Conservation (phyloP, 2,797 vertebrate genomes). For the Labroides dimidiatus region DNA sequence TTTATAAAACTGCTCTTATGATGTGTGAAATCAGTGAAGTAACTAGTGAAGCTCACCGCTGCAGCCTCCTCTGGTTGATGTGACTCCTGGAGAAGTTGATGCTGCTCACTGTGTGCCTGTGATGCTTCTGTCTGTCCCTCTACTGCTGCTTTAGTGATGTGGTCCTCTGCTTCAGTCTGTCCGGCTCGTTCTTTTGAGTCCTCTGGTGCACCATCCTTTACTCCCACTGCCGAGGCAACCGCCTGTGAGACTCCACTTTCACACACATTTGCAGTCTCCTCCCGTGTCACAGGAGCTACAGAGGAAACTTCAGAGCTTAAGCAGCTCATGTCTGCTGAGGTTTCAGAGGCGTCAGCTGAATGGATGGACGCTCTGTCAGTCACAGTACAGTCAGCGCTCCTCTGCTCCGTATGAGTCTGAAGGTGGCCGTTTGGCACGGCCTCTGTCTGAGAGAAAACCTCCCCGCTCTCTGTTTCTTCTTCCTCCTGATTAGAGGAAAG, state of each 20-base stretch:
- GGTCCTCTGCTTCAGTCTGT: slow-evolving; percentile 40
- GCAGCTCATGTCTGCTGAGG: slow-evolving; percentile 58
- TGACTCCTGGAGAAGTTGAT: slow-evolving; percentile 33
- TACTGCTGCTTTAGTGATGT: slow-evolving; percentile 29
- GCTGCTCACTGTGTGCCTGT: slow-evolving; percentile 20
- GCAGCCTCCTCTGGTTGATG: slow-evolving; percentile 36
- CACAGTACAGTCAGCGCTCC: slow-evolving; percentile 82
- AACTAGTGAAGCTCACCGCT: slow-evolving; percentile 47
- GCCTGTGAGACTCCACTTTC: slow-evolving; percentile 13
- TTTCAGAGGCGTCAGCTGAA: slow-evolving; percentile 68
- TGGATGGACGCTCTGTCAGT: slow-evolving; percentile 66
- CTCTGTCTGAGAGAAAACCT: slow-evolving; percentile 69
- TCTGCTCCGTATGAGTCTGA: slow-evolving; percentile 87
- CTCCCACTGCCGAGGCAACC: slow-evolving; percentile 31
- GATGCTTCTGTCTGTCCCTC: slow-evolving; percentile 29
- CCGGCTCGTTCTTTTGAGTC: slow-evolving; percentile 20
- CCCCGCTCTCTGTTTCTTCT: slow-evolving; percentile 70
- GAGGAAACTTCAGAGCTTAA: slow-evolving; percentile 61
- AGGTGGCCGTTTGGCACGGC: slow-evolving; percentile 88
- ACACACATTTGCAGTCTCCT: slow-evolving; percentile 26
- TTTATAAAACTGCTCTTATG: background rate
- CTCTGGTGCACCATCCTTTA: slow-evolving; percentile 11
- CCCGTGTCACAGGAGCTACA: slow-evolving; percentile 7
- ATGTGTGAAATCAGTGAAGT: background rate
- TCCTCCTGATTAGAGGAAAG: slow-evolving; percentile 80